Evolutionary conservation across 2,888 invertebrate species (phyloP).

Genomic region (Nomada hirtipes): DNA sequence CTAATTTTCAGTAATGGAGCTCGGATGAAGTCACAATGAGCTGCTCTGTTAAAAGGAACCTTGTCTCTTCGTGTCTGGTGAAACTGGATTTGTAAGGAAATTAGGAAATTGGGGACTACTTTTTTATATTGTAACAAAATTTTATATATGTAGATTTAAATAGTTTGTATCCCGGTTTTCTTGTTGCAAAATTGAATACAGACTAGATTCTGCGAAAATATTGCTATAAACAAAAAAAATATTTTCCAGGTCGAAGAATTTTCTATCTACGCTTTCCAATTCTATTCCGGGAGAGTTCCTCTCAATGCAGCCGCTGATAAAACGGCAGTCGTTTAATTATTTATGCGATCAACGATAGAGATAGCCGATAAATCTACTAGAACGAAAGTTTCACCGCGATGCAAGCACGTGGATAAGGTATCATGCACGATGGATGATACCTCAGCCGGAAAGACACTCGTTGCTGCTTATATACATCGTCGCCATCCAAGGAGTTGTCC

Average conservation of each 20-base stretch:
- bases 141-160: too few species aligned
- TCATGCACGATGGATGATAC: conserved; percentile 47
- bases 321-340: conserved; percentile 32
- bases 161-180: too few species aligned
- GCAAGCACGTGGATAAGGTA: conserved; percentile 42
- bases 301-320: conserved; percentile 11
- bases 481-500: conserved; percentile 54
- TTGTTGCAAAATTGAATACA: too few species aligned
- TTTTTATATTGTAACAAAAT: too few species aligned
- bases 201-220: not conserved
- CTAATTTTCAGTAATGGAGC: not conserved
- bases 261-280: conserved; percentile 23
- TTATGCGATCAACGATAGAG: conserved; percentile 23
- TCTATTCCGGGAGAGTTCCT: conserved; percentile 1
- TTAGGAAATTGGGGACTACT: too few species aligned
- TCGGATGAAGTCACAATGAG: too few species aligned
- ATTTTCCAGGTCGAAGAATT: not conserved
- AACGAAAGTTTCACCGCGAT: conserved; percentile 43
- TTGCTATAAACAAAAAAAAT: not conserved
- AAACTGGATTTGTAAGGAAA: too few species aligned
- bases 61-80: too few species aligned
- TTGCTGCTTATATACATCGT: conserved; percentile 18
- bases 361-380: conserved; percentile 44
- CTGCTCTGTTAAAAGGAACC: too few species aligned
- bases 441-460: conserved; percentile 51